Base-by-base conservation (phyloP, 2,888 invertebrate genomes). In the Eupithecia vulgata region DNA sequence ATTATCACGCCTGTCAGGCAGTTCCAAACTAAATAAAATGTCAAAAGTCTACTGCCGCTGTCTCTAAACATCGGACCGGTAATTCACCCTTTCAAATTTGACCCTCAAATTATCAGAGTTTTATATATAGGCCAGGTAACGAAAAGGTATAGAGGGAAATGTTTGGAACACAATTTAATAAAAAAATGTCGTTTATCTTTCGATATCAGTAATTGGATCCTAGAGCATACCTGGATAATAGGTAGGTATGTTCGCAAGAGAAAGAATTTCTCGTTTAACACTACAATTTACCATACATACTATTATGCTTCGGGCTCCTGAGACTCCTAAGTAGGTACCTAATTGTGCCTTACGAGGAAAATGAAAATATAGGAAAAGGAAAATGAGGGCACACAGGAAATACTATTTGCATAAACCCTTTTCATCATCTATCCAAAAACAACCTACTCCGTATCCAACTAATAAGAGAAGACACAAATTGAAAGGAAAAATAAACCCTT, bases 401-500 rank as follows among this genome's bases (percentile, higher is more conserved):
- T 65, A 65, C 40, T 65, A 40, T 65, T 65, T 65, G 65, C 65
- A 65, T 64, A 59, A 59, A 30, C 37, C 65, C 37, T 15, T 65
- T 65, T 65, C 65, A 42, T 65, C 65, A 34, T 61, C 61, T 61
- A 61, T 34, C 17, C 17, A 66, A 37, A 68, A 70, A 68, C 59
- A 67, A 73, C 68, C 48, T 15, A 72, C 48, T 65, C 61, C 64
- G 62, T 73, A 73, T 65, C 70, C 61, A 67, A 65, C 57, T 75
- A 57, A 67, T 70, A 70, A 70, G 68, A 65, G 34, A 68, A 67
- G 42, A 65, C 72, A 69, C 35, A 45, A 72, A 72, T 70, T 72
- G 75, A 72, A 72, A 75, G 72, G 69, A 61, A 70, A 67, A 72
- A 69, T 71, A 71, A 48, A 72, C 59, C 59, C 70, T 62, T 70